Evolutionary conservation across 2,797 vertebrate genomes (phyloP), one percentile per base, ranked within the genome.

Genomic region (Eulemur coronatus): DNA sequence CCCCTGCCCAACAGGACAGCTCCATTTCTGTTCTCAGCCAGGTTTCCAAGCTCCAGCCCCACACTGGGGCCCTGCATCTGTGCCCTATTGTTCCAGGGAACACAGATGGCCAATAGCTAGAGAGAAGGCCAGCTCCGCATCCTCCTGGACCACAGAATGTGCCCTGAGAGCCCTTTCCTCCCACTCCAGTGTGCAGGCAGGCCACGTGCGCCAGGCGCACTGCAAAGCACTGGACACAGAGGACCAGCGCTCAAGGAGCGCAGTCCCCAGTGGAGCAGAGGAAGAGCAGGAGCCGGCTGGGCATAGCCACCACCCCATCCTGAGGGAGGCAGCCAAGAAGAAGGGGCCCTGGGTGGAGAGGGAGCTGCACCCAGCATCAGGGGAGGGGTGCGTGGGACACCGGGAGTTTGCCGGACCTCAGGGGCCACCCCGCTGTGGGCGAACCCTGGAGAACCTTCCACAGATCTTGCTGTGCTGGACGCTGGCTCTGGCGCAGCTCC

Each of bases 181-280:
- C 69, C 22, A 8, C 10, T 67, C 33, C 20, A 35, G 91, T 14
- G 33, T 9, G 12, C 17, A 46, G 87, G 33, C 43, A 50, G 14
- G 63, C 1, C 13, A n/a, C 24, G 28, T 7, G 14, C 5, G n/a
- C 75, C 79, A 35, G 63, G 15, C 20, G 15, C 0, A 0, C 48
- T 48, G 26, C 5, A 3, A 38, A 76, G 43, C 57, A 28, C 41
- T 70, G 33, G 30, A 41, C 78, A 22, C 43, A 73, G 65, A 89
- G 5, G 50, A 70, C 52, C 80, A 59, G 8, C 1, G 3, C 10
- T 22, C 2, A 3, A 69, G 52, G n/a, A 20, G n/a, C 0, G 0
- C 41, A 3, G 20, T 18, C 46, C 67, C 33, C 55, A 28, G 0
- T 1, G 35, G 61, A 63, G 11, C 79, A 82, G 57, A 41, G 22